Conservation (phyloP, 1,140 invertebrate genomes). For the Araneus ventricosus region DNA sequence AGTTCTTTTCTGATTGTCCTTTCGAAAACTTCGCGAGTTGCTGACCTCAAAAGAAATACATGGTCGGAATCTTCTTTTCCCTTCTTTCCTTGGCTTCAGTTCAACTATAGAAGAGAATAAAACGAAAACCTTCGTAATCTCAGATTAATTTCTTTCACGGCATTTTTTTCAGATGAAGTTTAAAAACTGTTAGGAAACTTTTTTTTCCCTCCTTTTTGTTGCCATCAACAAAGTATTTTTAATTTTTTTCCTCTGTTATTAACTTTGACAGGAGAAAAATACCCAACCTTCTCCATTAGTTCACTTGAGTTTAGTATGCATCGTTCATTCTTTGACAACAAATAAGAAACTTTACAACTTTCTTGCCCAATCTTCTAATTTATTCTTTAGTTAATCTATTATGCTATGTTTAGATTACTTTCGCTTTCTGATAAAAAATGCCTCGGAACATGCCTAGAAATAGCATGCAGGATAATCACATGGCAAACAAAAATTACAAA, state of each 20-base stretch:
- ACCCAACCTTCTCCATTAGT: not conserved
- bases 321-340: not conserved
- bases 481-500: too few species aligned
- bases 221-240: not conserved
- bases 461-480: too few species aligned
- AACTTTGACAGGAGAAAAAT: not conserved
- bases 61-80: not conserved
- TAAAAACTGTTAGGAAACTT: not conserved
- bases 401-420: not conserved
- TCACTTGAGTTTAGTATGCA: not conserved
- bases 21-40: not conserved
- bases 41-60: not conserved
- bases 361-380: not conserved
- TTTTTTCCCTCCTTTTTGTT: not conserved
- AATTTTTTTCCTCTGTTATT: not conserved
- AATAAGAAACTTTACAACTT: not conserved
- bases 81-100: not conserved
- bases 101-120: not conserved
- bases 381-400: not conserved
- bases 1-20: slow-evolving; percentile 20
- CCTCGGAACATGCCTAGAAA: too few species aligned
- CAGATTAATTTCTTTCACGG: not conserved
- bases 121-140: not conserved
- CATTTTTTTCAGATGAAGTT: not conserved
- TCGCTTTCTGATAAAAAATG: too few species aligned